phyloP scores from a whole-genome alignment of 2,888 invertebrate species.

The Rapana venosa region DNA sequence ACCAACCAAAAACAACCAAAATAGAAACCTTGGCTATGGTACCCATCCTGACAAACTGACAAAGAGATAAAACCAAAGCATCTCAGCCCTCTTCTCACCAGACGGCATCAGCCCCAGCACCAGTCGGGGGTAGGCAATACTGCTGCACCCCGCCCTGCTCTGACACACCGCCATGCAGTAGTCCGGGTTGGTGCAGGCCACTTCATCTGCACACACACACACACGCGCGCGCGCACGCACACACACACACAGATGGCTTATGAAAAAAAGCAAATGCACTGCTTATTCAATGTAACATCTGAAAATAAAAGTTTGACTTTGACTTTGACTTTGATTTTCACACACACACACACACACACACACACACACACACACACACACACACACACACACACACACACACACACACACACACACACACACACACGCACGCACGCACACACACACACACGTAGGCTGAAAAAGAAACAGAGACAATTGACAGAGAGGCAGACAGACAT shows the following conservation, averaged over 20 bases:
- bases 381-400: background rate
- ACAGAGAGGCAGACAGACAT: background rate
- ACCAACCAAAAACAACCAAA: too few species aligned
- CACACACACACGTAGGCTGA: background rate
- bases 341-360: background rate
- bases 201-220: constrained; percentile 71
- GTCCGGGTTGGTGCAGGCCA: constrained; percentile 79
- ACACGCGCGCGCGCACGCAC: too few species aligned
- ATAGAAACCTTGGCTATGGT: too few species aligned
- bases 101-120: constrained; percentile 79
- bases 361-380: background rate
- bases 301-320: too few species aligned
- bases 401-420: background rate
- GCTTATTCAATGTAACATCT: too few species aligned
- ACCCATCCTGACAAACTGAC: too few species aligned
- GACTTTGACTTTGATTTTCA: too few species aligned
- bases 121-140: constrained; percentile 80
- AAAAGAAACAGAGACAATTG: too few species aligned
- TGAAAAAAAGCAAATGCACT: too few species aligned
- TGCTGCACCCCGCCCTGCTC: constrained; percentile 79
- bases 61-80: too few species aligned
- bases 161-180: constrained; percentile 78
- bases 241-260: too few species aligned
- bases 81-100: constrained; percentile 69
- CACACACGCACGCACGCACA: background rate